phyloP scores from a whole-genome alignment of 2,113 vertebrate genomes.

The Laticauda laticaudata region DNA sequence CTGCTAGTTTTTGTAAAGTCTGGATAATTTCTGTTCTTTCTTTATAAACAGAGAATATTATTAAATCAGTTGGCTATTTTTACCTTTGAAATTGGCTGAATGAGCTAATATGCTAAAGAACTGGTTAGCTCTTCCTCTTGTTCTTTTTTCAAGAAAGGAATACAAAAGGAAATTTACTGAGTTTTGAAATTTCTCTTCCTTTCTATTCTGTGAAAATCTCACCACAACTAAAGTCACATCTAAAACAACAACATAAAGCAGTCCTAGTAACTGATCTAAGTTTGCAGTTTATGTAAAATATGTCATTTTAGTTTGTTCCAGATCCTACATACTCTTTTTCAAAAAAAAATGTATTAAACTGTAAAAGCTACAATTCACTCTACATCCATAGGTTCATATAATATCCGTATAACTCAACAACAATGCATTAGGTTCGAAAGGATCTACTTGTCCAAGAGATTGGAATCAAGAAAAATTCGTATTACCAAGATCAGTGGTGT shows the following conservation, averaged over 20 bases:
- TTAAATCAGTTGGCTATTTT: neutral
- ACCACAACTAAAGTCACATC: neutral
- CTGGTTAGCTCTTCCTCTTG: neutral
- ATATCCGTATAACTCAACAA: neutral
- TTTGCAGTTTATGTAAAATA: neutral
- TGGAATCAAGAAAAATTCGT: neutral
- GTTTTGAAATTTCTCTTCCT: neutral
- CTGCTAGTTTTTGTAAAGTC: neutral
- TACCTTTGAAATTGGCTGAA: neutral
- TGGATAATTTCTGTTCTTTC: neutral
- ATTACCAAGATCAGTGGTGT: neutral
- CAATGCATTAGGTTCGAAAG: neutral
- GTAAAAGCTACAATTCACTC: neutral
- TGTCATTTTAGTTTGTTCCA: neutral
- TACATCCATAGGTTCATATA: neutral
- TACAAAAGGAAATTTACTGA: neutral
- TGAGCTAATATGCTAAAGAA: neutral
- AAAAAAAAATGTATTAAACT: neutral
- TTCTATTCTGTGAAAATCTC: neutral
- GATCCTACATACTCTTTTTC: neutral
- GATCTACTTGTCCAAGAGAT: neutral
- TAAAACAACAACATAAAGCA: neutral
- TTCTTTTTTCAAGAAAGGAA: neutral
- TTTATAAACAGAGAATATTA: neutral
- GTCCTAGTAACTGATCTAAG: neutral